Evolutionary conservation across 1,140 invertebrate genomes (phyloP), one percentile per base, ranked within the genome.

Genomic region (Temnothorax longispinosus): DNA sequence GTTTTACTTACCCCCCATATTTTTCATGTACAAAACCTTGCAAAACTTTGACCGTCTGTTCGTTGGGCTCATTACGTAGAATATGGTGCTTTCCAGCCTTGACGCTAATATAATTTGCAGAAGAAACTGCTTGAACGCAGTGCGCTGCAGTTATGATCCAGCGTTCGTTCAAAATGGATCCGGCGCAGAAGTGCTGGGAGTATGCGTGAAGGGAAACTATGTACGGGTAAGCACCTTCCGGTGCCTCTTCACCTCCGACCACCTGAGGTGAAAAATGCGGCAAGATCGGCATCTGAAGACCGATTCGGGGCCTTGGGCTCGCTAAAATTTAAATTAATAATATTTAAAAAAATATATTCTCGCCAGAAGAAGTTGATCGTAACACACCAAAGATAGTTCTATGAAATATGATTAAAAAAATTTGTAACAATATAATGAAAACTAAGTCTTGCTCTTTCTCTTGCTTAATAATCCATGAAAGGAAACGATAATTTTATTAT

Each of bases 141-240:
- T 97, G 96, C 44, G 92, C 96, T 47, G 96, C 96, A 8, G 96
- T 96, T 0, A 97, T 18, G 54, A 97, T 75, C 96, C 96, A 97
- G 65, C 94, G 77, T 11, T 88, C 78, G 60, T 94, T 94, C 4
- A 97, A 69, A 21, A 97, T 95, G 18, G 95, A 94, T 15, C 95
- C 96, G 50, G 95, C 96, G 89, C 97, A 97, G 81, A 96, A 95
- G 69, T 96, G 96, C 1, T 85, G 85, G 0, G 0, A 1, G 50
- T 4, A 62, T 95, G 92, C 81, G 92, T 95, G 93, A 18, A 96
- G 77, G 0, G 96, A 96, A 0, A 96, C 94, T 91, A 96, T 96
- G 85, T 95, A 94, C 0, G 96, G 96, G 62, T 95, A 96, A 84
- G 94, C 89, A 0, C 92, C 93, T n/a, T 80, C 67, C 0, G 3